These are phyloP conservation scores for Folsomia manolachei DNA, from an alignment of 2,888 invertebrate genomes.

Conservation along the genomic window DNA sequence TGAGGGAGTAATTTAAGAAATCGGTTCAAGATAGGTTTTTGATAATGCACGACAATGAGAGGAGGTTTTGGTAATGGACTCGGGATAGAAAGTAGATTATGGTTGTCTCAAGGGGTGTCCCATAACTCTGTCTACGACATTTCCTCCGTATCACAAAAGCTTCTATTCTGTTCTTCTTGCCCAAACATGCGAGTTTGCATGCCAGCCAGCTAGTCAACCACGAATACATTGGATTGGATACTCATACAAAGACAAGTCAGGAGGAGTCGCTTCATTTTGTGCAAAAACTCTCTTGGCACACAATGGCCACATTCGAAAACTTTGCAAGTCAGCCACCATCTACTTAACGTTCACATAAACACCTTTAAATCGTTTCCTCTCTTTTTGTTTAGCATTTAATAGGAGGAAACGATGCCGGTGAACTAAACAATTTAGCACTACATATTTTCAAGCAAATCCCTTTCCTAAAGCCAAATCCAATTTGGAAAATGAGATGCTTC, in stretches of 20 bases:
- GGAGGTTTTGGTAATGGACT: constrained; percentile 44
- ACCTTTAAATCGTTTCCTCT: not conserved
- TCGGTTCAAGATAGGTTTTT: constrained; percentile 46
- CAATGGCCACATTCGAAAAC: not conserved
- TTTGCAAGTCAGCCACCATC: not conserved
- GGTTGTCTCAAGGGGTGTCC: constrained; percentile 43
- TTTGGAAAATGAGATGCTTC: no score
- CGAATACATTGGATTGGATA: no score
- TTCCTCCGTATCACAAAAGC: constrained; percentile 22
- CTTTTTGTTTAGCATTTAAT: not conserved
- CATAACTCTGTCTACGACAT: constrained; percentile 41
- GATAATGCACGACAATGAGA: constrained; percentile 47
- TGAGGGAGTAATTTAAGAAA: constrained; percentile 46
- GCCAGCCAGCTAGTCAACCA: not conserved
- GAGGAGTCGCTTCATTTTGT: no score
- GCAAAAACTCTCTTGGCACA: no score
- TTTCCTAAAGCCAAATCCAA: no score
- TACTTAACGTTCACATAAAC: not conserved
- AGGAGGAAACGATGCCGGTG: no score
- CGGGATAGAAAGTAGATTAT: constrained; percentile 45
- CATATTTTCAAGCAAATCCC: no score
- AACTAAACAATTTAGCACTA: not conserved
- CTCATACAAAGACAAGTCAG: no score
- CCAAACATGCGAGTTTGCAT: not conserved
- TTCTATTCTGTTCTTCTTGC: not conserved